Evolutionary conservation across 2,113 vertebrate genomes (phyloP), one percentile per base, ranked within the genome.

Genomic region (Albula goreensis): DNA sequence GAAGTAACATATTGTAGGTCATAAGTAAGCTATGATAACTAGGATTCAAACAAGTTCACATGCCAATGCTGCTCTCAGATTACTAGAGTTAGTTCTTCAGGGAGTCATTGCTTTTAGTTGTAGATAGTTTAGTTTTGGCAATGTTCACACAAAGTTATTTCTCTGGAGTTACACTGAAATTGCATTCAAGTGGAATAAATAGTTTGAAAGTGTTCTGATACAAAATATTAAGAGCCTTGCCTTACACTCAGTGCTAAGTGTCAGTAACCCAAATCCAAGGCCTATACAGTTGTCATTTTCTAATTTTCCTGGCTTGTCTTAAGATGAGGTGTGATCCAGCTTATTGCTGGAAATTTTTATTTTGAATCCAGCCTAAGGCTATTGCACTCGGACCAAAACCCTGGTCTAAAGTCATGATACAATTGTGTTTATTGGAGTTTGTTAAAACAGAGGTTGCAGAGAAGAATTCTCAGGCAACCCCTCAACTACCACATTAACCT

Each of bases 161-260:
- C 79, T 78, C 8, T 51, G 56, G 86, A 74, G 63, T 22, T 49
- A 49, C 80, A 57, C 15, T 57, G 60, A 49, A 25, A 80, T 81
- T 86, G 85, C 78, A 74, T 49, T 90, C 81, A 84, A 77, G 50
- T 53, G 66, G 66, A 19, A 87, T 49, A 86, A 90, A 85, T 86
- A n/a, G 66, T 25, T 22, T 17, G 25, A 80, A 56, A 84, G 70
- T 63, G 41, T 82, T 81, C 52, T 17, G 87, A 51, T 31, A 78
- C 51, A 63, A 9, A 10, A 84, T 50, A 87, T 83, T 77, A 85
- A 74, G 63, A 82, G 53, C n/a, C n/a, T n/a, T n/a, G n/a, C n/a
- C n/a, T n/a, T 49, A 13, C 19, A 79, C 7, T 56, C 7, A 85
- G 19, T 78, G n/a, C 51, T 15, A 22, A 78, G 17, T 3, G 51